phyloP scores from a whole-genome alignment of 2,113 vertebrate genomes.

The Cottus gobio region DNA sequence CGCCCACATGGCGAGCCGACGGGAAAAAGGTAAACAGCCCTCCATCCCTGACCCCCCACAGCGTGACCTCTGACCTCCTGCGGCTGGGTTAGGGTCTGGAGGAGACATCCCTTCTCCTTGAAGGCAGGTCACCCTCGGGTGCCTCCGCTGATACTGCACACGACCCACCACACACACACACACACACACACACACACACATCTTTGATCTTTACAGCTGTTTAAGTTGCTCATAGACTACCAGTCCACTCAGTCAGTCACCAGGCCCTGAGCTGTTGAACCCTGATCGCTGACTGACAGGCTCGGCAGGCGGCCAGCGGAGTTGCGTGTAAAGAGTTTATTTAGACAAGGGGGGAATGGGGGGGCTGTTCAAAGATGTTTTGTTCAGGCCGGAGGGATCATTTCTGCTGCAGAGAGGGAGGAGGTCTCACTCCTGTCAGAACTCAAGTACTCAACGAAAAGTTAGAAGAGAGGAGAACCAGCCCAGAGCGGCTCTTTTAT shows the following conservation, averaged over 20 bases:
- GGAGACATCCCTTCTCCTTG: conserved; percentile 55
- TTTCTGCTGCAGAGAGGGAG: conserved; percentile 14
- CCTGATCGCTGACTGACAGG: conserved; percentile 68
- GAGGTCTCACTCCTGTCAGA: conserved; percentile 53
- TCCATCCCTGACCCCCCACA: too few relatives aligned
- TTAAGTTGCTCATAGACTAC: too few relatives aligned
- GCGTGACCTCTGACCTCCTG: conserved; percentile 41
- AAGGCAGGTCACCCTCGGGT: conserved; percentile 44
- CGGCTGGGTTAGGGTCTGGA: conserved; percentile 40
- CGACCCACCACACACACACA: too few relatives aligned
- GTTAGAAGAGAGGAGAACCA: background rate
- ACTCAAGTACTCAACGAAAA: background rate
- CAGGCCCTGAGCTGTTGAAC: too few relatives aligned
- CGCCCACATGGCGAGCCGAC: conserved; percentile 4
- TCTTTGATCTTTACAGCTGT: too few relatives aligned
- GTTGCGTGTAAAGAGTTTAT: conserved; percentile 75
- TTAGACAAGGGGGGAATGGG: conserved; percentile 57
- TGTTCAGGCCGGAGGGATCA: conserved; percentile 39
- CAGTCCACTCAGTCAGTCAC: too few relatives aligned
- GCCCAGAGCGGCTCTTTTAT: too few relatives aligned
- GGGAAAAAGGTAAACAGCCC: too few relatives aligned
- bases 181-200: background rate
- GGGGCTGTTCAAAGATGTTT: conserved; percentile 36
- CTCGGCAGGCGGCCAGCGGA: conserved; percentile 56
- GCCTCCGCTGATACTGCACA: conserved; percentile 46